Evolutionary conservation across 1,140 invertebrate genomes (phyloP).

Genomic region (Linepithema humile): DNA sequence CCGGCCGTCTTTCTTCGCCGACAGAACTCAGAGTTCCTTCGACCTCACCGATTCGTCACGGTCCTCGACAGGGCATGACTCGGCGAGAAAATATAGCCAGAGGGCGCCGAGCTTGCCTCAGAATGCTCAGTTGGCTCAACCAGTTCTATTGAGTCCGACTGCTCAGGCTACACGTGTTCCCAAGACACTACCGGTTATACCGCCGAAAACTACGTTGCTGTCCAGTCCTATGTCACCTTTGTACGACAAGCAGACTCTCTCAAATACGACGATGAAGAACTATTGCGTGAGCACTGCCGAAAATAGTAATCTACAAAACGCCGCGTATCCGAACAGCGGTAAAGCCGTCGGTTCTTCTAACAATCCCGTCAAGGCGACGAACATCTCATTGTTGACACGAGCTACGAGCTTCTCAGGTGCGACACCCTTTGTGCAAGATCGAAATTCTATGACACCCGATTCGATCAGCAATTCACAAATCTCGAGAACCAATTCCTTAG

Average conservation of each 20-base stretch:
- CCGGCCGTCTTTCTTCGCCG: conserved; percentile 66
- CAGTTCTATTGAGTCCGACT: conserved; percentile 15
- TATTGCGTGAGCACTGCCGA: not conserved
- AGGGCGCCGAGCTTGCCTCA: conserved; percentile 66
- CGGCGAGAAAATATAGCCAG: conserved; percentile 55
- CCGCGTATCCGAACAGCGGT: not conserved
- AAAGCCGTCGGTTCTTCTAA: conserved; percentile 8
- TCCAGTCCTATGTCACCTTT: not conserved
- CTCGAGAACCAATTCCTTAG: conserved; percentile 81
- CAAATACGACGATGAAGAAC: not conserved
- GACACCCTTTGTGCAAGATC: conserved; percentile 60
- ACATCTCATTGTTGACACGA: conserved; percentile 79
- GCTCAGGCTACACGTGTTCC: conserved; percentile 19
- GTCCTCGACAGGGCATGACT: conserved; percentile 36
- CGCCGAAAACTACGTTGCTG: conserved; percentile 33
- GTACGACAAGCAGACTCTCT: conserved; percentile 18
- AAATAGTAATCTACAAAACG: not conserved
- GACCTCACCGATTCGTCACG: conserved; percentile 74
- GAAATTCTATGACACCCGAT: conserved; percentile 1
- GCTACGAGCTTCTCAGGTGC: conserved; percentile 84
- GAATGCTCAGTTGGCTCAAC: conserved; percentile 64
- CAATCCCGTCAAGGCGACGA: not conserved
- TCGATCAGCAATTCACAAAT: conserved; percentile 61
- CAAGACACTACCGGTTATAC: conserved; percentile 47
- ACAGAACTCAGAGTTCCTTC: conserved; percentile 79